These are phyloP conservation scores for Hypsopygia costalis DNA, from an alignment of 2,888 invertebrate species.

Conservation along the genomic window DNA sequence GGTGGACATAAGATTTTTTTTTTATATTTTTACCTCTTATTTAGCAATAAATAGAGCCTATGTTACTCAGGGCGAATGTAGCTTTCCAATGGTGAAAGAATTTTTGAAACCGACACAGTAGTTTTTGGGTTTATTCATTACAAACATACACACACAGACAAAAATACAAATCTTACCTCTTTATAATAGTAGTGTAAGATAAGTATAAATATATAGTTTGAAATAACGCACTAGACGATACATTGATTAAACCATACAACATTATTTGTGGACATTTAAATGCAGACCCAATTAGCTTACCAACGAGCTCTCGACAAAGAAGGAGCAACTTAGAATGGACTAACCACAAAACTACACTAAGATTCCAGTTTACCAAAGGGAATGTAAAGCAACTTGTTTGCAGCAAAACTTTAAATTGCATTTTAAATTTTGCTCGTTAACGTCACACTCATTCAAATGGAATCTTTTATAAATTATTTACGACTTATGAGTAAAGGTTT, in stretches of 20 bases:
- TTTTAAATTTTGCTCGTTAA: slow-evolving; percentile 71
- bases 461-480: slow-evolving; percentile 31
- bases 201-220: no score
- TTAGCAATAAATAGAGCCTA: no score
- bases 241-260: slow-evolving; percentile 2
- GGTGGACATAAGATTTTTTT: no score
- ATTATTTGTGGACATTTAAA: slow-evolving; percentile 19
- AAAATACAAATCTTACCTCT: no score
- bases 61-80: no score
- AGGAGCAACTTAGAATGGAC: slow-evolving; percentile 40
- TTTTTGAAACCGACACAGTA: no score
- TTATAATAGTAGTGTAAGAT: no score
- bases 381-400: slow-evolving; percentile 66
- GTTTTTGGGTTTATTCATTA: no score
- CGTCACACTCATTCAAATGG: slow-evolving; percentile 43
- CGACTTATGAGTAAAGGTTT: slow-evolving; percentile 16
- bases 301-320: slow-evolving; percentile 3
- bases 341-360: slow-evolving; percentile 56
- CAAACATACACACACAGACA: no score
- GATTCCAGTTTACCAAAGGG: slow-evolving; percentile 63
- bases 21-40: no score
- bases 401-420: slow-evolving; percentile 72
- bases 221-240: no score
- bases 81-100: no score
- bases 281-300: slow-evolving; percentile 14